Evolutionary conservation across 2,888 invertebrate genomes (phyloP).

Genomic region (Ellobium chinense): DNA sequence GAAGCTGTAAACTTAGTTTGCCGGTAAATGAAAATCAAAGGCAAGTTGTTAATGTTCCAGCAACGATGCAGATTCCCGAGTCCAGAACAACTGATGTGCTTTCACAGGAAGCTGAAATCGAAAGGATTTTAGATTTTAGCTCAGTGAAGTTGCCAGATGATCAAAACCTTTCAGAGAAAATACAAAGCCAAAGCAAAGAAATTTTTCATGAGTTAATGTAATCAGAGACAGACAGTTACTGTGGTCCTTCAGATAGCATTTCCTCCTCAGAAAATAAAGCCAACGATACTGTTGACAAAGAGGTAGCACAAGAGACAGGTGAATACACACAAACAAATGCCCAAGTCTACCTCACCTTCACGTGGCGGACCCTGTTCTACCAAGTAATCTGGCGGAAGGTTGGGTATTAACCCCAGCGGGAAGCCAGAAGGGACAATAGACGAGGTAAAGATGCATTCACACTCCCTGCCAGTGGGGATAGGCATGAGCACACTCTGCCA

Average conservation of each 20-base stretch:
- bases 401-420: too few relatives aligned
- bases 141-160: not conserved
- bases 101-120: slow-evolving; percentile 5
- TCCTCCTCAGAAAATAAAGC: not conserved
- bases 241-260: not conserved
- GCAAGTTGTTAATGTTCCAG: not conserved
- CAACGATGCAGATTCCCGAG: not conserved
- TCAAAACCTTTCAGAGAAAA: too few relatives aligned
- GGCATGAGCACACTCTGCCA: not conserved
- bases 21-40: too few relatives aligned
- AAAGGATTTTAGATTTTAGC: slow-evolving; percentile 23
- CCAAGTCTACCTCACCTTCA: too few relatives aligned
- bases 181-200: too few relatives aligned
- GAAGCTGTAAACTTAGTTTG: not conserved
- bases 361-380: too few relatives aligned
- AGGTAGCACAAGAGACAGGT: not conserved
- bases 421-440: too few relatives aligned
- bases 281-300: not conserved
- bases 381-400: too few relatives aligned
- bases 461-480: not conserved
- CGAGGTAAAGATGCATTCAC: too few relatives aligned
- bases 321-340: too few relatives aligned
- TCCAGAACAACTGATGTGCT: not conserved
- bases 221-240: not conserved
- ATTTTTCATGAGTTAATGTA: slow-evolving; percentile 16